These are phyloP conservation scores for Parotocinclus haroldoi DNA, from an alignment of 2,797 vertebrate genomes.

Conservation along the genomic window DNA sequence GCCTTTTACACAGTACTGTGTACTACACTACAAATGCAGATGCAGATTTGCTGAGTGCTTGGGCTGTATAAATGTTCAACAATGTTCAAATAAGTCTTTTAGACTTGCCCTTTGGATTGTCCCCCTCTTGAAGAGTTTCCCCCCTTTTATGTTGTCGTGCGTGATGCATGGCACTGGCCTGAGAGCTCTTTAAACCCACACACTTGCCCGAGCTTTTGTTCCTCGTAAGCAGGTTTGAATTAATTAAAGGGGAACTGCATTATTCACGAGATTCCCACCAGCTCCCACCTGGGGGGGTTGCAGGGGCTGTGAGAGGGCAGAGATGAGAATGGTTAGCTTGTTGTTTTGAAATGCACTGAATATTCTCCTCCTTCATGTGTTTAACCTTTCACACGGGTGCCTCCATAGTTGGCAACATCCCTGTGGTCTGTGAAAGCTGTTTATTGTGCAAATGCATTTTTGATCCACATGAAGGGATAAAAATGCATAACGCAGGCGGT, in stretches of 20 bases:
- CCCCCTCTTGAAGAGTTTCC: slow-evolving; percentile 18
- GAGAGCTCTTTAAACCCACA: slow-evolving; percentile 52
- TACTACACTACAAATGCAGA: no score
- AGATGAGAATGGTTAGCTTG: slow-evolving; percentile 45
- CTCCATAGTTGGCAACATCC: slow-evolving; percentile 15
- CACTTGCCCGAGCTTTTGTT: slow-evolving; percentile 46
- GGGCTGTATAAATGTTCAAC: no score
- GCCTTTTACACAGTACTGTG: no score
- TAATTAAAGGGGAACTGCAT: slow-evolving; percentile 48
- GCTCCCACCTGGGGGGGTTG: slow-evolving; percentile 40
- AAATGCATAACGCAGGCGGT: slow-evolving; percentile 14
- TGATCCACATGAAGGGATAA: slow-evolving; percentile 2
- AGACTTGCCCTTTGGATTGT: neutral
- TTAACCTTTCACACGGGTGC: slow-evolving; percentile 41
- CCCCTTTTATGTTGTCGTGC: slow-evolving; percentile 17
- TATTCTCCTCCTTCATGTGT: slow-evolving; percentile 45
- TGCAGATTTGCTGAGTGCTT: no score
- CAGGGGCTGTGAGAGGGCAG: slow-evolving; percentile 31
- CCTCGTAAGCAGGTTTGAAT: slow-evolving; percentile 49
- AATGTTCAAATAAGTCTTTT: neutral
- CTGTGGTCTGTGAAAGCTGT: slow-evolving; percentile 31
- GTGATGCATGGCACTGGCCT: slow-evolving; percentile 40
- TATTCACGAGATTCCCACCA: slow-evolving; percentile 55
- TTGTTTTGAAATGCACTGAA: slow-evolving; percentile 46
- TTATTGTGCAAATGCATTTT: slow-evolving; percentile 26